phyloP scores from a whole-genome alignment of 2,888 invertebrate genomes.

The Ormyrus thymus region DNA sequence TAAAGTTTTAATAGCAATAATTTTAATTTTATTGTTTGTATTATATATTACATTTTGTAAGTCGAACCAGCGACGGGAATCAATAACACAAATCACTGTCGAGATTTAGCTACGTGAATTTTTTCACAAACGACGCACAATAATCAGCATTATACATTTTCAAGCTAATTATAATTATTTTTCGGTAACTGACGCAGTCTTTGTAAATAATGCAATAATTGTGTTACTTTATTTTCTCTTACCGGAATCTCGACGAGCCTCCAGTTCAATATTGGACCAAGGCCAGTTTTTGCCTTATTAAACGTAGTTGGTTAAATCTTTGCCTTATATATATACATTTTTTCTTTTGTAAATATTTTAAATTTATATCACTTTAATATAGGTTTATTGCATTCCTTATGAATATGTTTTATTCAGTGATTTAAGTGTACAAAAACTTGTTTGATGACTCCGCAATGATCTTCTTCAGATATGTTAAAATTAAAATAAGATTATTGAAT shows the following conservation, averaged over 20 bases:
- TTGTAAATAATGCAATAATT: conserved; percentile 6
- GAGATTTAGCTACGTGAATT: no score
- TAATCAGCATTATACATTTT: conserved; percentile 18
- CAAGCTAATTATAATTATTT: background rate
- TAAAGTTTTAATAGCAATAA: background rate
- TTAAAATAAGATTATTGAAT: conserved; percentile 12
- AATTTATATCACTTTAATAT: conserved; percentile 5
- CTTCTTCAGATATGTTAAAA: background rate
- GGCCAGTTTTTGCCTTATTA: conserved; percentile 28
- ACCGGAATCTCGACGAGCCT: conserved; percentile 21
- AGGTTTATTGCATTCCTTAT: background rate
- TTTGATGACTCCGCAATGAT: background rate
- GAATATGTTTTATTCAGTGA: background rate
- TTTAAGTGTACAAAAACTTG: conserved; percentile 14
- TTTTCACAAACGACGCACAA: background rate
- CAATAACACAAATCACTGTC: no score
- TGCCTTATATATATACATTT: background rate
- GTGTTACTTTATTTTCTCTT: background rate
- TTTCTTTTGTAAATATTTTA: conserved; percentile 29
- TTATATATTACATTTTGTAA: no score
- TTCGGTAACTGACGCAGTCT: background rate
- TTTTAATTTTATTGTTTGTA: no score
- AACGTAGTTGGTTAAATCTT: conserved; percentile 7
- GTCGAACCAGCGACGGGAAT: no score
- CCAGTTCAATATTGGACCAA: conserved; percentile 16